Conservation (phyloP, 2,888 invertebrate genomes). For the Suillia variegata region DNA sequence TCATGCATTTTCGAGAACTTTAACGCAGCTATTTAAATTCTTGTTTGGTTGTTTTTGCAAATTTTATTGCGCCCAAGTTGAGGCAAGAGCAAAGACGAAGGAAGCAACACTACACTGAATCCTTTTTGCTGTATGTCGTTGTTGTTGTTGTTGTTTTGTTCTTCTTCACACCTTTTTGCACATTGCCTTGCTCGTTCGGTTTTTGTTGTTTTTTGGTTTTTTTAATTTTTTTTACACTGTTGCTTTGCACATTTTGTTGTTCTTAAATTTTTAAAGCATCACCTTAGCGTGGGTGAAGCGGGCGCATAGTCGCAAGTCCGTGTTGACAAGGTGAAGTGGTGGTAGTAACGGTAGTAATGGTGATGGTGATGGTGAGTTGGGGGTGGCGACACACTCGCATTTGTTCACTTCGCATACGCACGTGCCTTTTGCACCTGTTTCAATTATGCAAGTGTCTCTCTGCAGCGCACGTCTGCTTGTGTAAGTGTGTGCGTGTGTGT, state of each 20-base stretch:
- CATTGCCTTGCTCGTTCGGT: no score
- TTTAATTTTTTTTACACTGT: neutral
- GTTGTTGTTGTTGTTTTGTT: constrained; percentile 9
- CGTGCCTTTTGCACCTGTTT: constrained; percentile 33
- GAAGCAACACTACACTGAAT: constrained; percentile 2
- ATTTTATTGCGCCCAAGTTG: no score
- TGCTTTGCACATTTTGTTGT: neutral
- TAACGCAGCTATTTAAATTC: neutral
- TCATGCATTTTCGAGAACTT: no score
- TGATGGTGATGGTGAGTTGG: no score
- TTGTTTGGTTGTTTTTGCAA: neutral
- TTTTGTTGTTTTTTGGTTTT: neutral
- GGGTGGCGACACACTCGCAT: no score
- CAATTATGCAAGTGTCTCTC: constrained; percentile 11
- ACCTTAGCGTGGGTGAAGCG: no score
- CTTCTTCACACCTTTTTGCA: no score
- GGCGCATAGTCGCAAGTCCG: no score
- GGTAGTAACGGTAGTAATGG: no score
- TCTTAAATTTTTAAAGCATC: neutral
- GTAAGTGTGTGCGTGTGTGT: neutral
- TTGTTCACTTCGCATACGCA: constrained; percentile 19
- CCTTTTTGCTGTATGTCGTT: neutral
- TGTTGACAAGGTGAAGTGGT: no score
- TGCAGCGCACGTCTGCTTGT: neutral
- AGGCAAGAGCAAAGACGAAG: no score